Conservation (phyloP, 2,113 vertebrate species). For the Meleagris gallopavo region DNA sequence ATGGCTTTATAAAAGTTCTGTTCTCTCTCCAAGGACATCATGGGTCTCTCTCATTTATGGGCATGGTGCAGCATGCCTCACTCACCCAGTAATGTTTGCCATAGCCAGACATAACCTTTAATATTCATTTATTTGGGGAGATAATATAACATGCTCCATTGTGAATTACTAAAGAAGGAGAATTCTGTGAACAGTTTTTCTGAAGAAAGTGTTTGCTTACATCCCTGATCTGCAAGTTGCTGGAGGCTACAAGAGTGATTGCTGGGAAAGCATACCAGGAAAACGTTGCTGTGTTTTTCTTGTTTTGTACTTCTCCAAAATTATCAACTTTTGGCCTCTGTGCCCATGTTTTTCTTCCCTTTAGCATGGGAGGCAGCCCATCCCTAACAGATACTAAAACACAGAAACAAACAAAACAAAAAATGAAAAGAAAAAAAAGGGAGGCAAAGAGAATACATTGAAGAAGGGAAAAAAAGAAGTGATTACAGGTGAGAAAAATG, state of each 20-base stretch:
- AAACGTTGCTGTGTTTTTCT: not conserved
- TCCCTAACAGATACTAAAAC: not conserved
- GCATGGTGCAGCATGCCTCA: slow-evolving; percentile 57
- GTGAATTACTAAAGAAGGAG: not conserved
- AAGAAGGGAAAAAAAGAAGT: not conserved
- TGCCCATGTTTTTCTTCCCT: not conserved
- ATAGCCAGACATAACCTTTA: slow-evolving; percentile 36
- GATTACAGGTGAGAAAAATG: not conserved
- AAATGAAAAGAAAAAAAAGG: not conserved
- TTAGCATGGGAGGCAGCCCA: not conserved
- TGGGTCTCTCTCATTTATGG: slow-evolving; percentile 39
- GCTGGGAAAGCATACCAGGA: slow-evolving; percentile 22
- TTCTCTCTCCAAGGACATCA: slow-evolving; percentile 48
- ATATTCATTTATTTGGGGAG: not conserved
- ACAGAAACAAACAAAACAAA: not conserved
- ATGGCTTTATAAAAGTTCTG: slow-evolving; percentile 31
- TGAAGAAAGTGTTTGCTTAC: slow-evolving; percentile 19
- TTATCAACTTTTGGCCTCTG: slow-evolving; percentile 23
- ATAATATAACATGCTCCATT: not conserved
- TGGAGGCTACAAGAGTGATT: slow-evolving; percentile 25
- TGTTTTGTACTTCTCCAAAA: slow-evolving; percentile 1
- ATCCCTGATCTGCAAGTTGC: slow-evolving; percentile 10
- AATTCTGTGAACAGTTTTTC: slow-evolving; percentile 29
- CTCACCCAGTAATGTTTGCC: not conserved
- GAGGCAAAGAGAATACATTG: not conserved